Evolutionary conservation across 2,113 vertebrate genomes (phyloP).

Genomic region (Elaphurus davidianus): DNA sequence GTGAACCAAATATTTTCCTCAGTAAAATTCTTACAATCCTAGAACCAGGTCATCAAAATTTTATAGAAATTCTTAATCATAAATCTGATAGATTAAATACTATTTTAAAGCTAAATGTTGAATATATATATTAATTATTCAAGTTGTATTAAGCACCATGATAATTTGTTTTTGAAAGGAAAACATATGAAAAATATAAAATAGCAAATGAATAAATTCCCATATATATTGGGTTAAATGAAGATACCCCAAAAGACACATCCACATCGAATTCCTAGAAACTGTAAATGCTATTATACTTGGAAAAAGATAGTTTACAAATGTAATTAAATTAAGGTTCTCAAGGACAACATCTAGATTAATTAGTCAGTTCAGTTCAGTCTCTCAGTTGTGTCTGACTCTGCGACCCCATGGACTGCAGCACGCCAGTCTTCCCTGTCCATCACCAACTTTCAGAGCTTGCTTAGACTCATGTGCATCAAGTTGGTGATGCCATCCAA

Average conservation of each 20-base stretch:
- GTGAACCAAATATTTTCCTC: not conserved
- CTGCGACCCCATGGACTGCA: not conserved
- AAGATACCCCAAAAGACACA: not conserved
- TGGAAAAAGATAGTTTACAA: not conserved
- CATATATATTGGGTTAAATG: not conserved
- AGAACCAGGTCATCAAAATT: conserved; percentile 13
- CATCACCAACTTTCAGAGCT: not conserved
- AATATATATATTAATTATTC: not conserved
- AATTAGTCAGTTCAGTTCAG: not conserved
- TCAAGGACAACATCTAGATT: not conserved
- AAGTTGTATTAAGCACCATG: not conserved
- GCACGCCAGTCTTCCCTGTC: not conserved
- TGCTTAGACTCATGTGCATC: not conserved
- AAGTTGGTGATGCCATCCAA: not conserved
- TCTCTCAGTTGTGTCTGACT: not conserved
- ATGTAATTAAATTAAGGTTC: not conserved
- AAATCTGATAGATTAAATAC: conserved; percentile 4
- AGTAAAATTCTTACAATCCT: conserved; percentile 20
- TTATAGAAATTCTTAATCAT: not conserved
- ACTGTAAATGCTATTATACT: not conserved
- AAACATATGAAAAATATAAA: not conserved
- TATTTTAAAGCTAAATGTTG: not conserved
- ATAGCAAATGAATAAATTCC: not conserved
- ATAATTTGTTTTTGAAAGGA: conserved; percentile 12
- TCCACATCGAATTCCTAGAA: not conserved